Percentiles rank a stretch among this genome's conserved stretches.
Evolutionary conservation across 30 jellyfish, hydroid and myxozoan species (phyloP).

Genomic region (Mastigias papua): DNA sequence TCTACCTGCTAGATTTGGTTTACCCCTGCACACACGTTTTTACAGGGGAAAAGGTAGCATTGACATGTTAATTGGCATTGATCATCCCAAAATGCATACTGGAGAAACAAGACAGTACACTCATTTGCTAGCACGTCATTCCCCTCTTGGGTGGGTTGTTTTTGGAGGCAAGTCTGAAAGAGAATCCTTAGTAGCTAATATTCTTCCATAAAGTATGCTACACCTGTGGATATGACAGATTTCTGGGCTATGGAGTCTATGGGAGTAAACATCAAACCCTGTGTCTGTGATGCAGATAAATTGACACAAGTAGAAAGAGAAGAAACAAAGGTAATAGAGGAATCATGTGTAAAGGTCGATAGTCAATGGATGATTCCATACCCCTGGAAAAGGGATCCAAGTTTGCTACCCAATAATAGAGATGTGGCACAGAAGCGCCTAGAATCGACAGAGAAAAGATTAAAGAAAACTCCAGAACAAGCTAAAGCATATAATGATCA

Average conservation of each 20-base stretch:
- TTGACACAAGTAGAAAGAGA: conserved; percentile 44
- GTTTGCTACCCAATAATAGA: conserved; percentile 63
- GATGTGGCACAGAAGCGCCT: conserved; percentile 45
- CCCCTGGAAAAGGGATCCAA: conserved; percentile 80
- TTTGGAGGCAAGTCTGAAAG: conserved; percentile 28
- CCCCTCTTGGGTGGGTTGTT: conserved; percentile 79
- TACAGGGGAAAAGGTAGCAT: conserved; percentile 55
- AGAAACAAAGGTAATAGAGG: conserved; percentile 46
- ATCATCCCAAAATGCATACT: conserved; percentile 61
- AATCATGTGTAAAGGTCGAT: conserved; percentile 51
- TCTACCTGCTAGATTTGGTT: conserved; percentile 32
- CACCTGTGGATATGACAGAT: conserved; percentile 69
- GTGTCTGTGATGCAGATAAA: conserved; percentile 52
- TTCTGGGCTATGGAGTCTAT: conserved; percentile 76
- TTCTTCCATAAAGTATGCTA: conserved; percentile 64
- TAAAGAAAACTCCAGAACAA: conserved; percentile 30
- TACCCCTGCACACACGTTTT: conserved; percentile 19
- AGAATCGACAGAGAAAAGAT: conserved; percentile 49
- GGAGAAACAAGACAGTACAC: conserved; percentile 61
- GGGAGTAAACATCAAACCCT: conserved; percentile 63
- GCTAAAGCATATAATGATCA: conserved; percentile 71
- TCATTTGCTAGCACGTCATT: conserved; percentile 65
- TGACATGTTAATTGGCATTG: conserved; percentile 75
- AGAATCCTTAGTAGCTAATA: neutral
- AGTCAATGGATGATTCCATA: conserved; percentile 58